Conservation (phyloP, 2,113 vertebrate genomes). For the Genyomyrus donnyi region DNA sequence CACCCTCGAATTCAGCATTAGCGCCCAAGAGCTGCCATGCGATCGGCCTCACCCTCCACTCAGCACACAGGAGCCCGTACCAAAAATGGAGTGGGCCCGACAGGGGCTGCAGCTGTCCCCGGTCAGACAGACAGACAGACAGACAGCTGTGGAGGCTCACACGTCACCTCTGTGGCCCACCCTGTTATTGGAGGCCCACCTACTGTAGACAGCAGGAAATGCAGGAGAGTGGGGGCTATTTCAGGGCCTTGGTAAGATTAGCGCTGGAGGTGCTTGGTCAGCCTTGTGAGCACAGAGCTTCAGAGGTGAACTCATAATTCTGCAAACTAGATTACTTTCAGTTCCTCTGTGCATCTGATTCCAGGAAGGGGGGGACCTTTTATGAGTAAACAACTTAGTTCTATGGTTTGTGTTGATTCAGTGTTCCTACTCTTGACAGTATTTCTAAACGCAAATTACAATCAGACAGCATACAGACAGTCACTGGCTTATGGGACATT, state of each 20-base stretch:
- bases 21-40: slow-evolving; percentile 11
- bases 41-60: background rate
- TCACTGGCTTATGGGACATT: background rate
- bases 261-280: background rate
- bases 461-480: background rate
- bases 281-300: background rate
- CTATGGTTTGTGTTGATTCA: background rate
- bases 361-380: background rate
- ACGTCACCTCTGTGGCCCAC: slow-evolving; percentile 16
- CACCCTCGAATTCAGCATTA: slow-evolving; percentile 16
- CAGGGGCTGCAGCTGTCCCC: slow-evolving; percentile 26
- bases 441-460: background rate
- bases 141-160: slow-evolving; percentile 20
- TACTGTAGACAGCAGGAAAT: slow-evolving; percentile 22
- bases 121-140: background rate
- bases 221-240: background rate
- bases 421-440: background rate
- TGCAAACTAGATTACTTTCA: background rate
- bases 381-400: background rate
- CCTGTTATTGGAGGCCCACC: slow-evolving; percentile 17
- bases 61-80: background rate
- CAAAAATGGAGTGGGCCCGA: background rate
- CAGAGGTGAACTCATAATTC: background rate
- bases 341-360: background rate
- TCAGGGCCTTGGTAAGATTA: background rate